phyloP scores from a whole-genome alignment of 1,140 invertebrate species.

The Antheraea mylitta region DNA sequence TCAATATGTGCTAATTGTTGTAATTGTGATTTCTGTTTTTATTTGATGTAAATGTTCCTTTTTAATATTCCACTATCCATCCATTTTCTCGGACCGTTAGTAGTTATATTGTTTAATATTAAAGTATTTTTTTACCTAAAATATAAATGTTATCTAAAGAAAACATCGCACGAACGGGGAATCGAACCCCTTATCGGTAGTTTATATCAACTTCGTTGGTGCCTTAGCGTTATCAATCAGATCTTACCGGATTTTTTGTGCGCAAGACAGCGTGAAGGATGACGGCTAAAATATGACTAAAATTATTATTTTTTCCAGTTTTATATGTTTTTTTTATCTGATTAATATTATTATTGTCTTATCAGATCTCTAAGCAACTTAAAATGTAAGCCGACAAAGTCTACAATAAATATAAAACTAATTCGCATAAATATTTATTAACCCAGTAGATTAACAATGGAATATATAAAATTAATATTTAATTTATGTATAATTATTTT shows the following conservation, averaged over 20 bases:
- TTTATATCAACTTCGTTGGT: slow-evolving; percentile 46
- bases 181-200: slow-evolving; percentile 53
- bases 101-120: slow-evolving; percentile 11
- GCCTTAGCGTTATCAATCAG: slow-evolving; percentile 46
- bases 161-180: slow-evolving; percentile 50
- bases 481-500: background rate
- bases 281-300: background rate
- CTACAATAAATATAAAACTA: background rate
- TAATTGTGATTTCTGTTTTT: too few species aligned
- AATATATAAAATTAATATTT: background rate
- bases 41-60: too few species aligned
- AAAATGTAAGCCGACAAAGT: background rate
- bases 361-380: background rate
- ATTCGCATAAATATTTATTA: background rate
- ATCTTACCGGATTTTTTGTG: slow-evolving; percentile 52
- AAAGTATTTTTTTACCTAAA: slow-evolving; percentile 42
- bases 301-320: background rate
- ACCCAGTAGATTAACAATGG: background rate
- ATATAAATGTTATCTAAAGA: slow-evolving; percentile 48
- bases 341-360: background rate
- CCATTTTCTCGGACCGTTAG: background rate
- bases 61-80: background rate
- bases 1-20: too few species aligned
- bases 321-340: background rate
- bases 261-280: slow-evolving; percentile 12